Evolutionary conservation across 2,113 vertebrate genomes (phyloP), one percentile per base, ranked within the genome.

Genomic region (Amphiprion percula): DNA sequence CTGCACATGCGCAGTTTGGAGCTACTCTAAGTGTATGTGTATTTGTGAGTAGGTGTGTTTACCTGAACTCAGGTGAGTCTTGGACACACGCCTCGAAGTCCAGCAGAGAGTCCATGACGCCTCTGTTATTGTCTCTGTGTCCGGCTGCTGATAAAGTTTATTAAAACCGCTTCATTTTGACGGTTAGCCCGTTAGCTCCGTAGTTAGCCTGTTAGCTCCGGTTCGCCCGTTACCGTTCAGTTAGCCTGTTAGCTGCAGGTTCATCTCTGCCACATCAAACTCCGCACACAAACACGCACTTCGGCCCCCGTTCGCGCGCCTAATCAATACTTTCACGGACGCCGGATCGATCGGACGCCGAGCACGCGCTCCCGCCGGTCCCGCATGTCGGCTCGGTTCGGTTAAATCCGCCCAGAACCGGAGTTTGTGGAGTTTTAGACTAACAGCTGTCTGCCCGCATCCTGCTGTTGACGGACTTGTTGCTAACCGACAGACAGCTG

Each of bases 61-160:
- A 95, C 95, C 93, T 95, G 93, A 95, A 95, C 1, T 73, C 77
- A 39, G 95, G 95, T 11, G 94, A 94, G 80, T 95, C 93, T 59
- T 78, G 79, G 28, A 95, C 79, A 33, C 94, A 94, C n/a, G 95
- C 94, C 69, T 94, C 91, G 46, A 94, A 95, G 74, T 94, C 93
- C 88, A 95, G 82, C 59, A 91, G 81, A 1, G 68, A 19, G 21
- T 94, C 91, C 95, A 95, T 95, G 71, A 81, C 65, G 5, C 37
- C 4, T 2, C 17, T 50, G 8, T 58, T 46, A 0, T 0, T 55
- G 69, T 85, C 46, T 3, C 47, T 0, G 47, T 17, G 44, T 5
- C 2, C 0, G 7, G 1, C 21, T 78, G 67, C 52, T 26, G 14
- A 67, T 75, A 53, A 69, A 61, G 65, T 77, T 80, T 6, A 49